phyloP scores from a whole-genome alignment of 2,888 invertebrate species.

The Syritta pipiens region DNA sequence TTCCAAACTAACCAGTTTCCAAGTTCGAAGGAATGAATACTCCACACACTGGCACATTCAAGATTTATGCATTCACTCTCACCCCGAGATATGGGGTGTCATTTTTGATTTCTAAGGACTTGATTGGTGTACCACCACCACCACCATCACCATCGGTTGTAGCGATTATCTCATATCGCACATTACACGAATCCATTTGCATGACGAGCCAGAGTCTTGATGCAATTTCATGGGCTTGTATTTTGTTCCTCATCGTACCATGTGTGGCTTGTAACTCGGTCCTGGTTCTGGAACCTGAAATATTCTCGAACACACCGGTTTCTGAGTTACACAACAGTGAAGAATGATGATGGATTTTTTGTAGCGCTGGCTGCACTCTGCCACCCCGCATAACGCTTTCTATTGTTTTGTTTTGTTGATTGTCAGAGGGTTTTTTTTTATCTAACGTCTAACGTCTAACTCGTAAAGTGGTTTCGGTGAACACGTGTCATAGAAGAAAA shows the following conservation, averaged over 20 bases:
- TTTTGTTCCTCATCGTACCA: no score
- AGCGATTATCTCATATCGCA: constrained; percentile 50
- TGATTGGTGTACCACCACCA: constrained; percentile 44
- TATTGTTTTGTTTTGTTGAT: constrained; percentile 1
- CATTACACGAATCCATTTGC: constrained; percentile 42
- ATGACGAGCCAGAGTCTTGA: constrained; percentile 17
- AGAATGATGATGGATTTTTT: no score
- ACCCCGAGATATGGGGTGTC: constrained; percentile 60
- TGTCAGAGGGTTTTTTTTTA: constrained; percentile 35
- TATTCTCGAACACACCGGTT: background rate
- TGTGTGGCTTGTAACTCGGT: background rate
- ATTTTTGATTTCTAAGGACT: constrained; percentile 43
- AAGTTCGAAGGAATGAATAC: constrained; percentile 6
- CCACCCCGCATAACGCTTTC: constrained; percentile 57
- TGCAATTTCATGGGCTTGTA: constrained; percentile 65
- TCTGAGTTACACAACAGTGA: no score
- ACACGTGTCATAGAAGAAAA: constrained; percentile 59
- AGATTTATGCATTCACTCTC: constrained; percentile 50
- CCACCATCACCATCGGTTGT: constrained; percentile 24
- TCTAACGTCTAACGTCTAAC: constrained; percentile 9
- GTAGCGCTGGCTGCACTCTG: background rate
- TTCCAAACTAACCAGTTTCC: constrained; percentile 51
- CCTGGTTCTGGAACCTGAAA: background rate
- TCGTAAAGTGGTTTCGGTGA: constrained; percentile 61
- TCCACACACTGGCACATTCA: no score